Evolutionary conservation across 2,113 vertebrate genomes (phyloP), one percentile per base, ranked within the genome.

Genomic region (Tyto alba): DNA sequence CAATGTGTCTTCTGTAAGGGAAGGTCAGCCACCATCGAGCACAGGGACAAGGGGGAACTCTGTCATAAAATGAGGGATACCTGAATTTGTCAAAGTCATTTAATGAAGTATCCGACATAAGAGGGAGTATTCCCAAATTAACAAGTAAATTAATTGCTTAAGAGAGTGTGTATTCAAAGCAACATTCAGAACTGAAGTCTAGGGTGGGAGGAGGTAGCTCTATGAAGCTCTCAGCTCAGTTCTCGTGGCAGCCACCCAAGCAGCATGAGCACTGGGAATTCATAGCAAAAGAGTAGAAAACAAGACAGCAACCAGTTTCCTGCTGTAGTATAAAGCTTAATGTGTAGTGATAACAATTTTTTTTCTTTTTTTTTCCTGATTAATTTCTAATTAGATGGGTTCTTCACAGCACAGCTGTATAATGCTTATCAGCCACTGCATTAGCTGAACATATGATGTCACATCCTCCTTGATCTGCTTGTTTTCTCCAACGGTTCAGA

Each of bases 251-350:
- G 69, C 6, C 14, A n/a, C 45, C 12, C n/a, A 27, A 62, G 16
- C n/a, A 18, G 20, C 0, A 0, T 7, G 34, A 63, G 7, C 3
- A 2, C 19, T 17, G 38, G 8, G 11, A 34, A 20, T 41, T 68
- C 4, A 36, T 55, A 48, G 20, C 32, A 57, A 79, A 60, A 7
- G 9, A 69, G 18, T 2, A 40, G 36, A 36, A 62, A 52, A 41
- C 12, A 36, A n/a, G 72, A 11, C 12, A 62, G 40, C 36, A 52
- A 17, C 7, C 2, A 2, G 6, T 73, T 83, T 87, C 27, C 40
- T n/a, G 27, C 6, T 6, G 8, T 8, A 23, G 20, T 7, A 3
- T 22, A 26, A 67, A 60, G 26, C 9, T 64, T 34, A 52, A 80
- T 1, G 29, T 10, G 14, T 38, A 52, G 43, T 1, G 1, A 41